These are phyloP conservation scores for Hirundo rustica DNA, from an alignment of 2,797 vertebrate species.

Conservation along the genomic window DNA sequence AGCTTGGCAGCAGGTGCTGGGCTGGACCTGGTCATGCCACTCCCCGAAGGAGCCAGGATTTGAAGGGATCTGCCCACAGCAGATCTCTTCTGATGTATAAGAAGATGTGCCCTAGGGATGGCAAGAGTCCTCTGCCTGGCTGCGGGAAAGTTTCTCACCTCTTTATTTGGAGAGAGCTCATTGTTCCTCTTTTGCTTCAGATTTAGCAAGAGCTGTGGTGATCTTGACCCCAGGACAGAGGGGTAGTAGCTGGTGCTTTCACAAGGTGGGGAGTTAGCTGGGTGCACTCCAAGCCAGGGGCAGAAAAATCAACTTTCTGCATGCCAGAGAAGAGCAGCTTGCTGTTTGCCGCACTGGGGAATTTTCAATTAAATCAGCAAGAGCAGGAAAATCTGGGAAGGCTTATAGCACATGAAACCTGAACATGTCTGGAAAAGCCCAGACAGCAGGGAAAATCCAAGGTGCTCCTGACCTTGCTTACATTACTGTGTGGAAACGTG, in stretches of 20 bases:
- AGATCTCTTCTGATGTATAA: not conserved
- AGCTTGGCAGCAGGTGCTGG: not conserved
- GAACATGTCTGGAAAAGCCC: not conserved
- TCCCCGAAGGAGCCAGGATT: not conserved
- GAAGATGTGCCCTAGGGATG: not conserved
- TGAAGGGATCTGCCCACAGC: not conserved
- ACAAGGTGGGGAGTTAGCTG: not conserved
- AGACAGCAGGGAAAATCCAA: not conserved
- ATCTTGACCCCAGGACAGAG: not conserved
- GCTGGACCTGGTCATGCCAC: not conserved
- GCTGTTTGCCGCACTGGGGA: not conserved
- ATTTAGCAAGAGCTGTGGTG: not conserved
- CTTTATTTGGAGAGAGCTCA: not conserved
- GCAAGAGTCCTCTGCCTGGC: not conserved
- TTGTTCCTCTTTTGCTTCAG: not conserved
- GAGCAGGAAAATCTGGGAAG: not conserved
- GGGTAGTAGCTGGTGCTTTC: not conserved
- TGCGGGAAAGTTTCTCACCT: not conserved
- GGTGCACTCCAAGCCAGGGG: not conserved
- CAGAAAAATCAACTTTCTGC: not conserved
- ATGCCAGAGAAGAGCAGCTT: not conserved
- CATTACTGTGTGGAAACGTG: not conserved
- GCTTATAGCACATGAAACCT: not conserved
- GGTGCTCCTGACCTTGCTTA: not conserved
- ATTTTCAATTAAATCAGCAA: not conserved